phyloP scores from a whole-genome alignment of 2,888 invertebrate species.

The Hartigia nigra region DNA sequence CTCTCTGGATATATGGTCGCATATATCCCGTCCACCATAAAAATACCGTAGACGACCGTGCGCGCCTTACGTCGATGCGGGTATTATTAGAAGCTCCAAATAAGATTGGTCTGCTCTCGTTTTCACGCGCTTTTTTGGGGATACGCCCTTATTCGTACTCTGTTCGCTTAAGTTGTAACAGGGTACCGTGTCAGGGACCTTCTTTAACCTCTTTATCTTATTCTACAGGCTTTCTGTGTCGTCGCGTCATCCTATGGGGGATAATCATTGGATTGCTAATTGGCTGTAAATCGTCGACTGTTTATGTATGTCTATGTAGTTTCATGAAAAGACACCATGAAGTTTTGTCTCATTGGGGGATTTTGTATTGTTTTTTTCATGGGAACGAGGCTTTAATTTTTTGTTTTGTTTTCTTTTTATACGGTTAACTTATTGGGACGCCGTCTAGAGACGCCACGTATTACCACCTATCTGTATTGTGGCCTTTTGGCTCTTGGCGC shows the following conservation, averaged over 20 bases:
- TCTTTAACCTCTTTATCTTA: background rate
- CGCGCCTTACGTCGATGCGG: slow-evolving; percentile 24
- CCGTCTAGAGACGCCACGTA: background rate
- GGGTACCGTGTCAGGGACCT: background rate
- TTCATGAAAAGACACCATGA: background rate
- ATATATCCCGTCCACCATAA: slow-evolving; percentile 41
- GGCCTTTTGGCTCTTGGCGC: slow-evolving; percentile 54
- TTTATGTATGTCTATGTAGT: background rate
- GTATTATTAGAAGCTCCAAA: slow-evolving; percentile 51
- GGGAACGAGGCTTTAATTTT: background rate
- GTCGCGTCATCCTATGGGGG: background rate
- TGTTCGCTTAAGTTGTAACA: background rate
- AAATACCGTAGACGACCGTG: slow-evolving; percentile 34
- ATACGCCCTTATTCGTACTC: background rate
- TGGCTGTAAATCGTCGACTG: background rate
- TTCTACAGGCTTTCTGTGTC: background rate
- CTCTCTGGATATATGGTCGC: slow-evolving; percentile 23
- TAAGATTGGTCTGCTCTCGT: slow-evolving; percentile 38
- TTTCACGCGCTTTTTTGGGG: background rate
- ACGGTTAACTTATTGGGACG: background rate
- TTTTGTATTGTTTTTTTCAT: background rate
- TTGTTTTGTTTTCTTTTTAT: background rate
- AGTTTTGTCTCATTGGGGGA: background rate
- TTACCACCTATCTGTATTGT: slow-evolving; percentile 14
- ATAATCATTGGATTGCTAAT: background rate